phyloP scores from a whole-genome alignment of 2,888 invertebrate species.

The Vesta saturnalis region DNA sequence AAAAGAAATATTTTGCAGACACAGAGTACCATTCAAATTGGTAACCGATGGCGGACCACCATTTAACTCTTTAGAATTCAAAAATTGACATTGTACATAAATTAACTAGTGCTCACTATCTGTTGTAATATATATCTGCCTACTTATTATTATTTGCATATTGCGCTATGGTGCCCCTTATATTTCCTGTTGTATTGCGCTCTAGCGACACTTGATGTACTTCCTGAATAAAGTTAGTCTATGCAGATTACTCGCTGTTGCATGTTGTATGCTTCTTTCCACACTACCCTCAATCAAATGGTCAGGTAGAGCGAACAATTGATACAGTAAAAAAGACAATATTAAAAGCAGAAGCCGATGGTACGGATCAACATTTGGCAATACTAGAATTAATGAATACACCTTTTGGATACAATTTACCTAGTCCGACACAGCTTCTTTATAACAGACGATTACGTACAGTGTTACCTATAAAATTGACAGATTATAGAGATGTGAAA shows the following conservation, averaged over 20 bases:
- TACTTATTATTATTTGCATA: too few relatives aligned
- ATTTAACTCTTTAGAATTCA: background rate
- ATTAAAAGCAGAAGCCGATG: background rate
- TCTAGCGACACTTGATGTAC: too few relatives aligned
- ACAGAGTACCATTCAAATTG: background rate
- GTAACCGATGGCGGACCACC: background rate
- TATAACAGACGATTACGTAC: background rate
- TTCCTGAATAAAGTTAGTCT: too few relatives aligned
- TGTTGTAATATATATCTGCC: too few relatives aligned
- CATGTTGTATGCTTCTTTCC: too few relatives aligned
- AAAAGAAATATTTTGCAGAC: slow-evolving; percentile 7
- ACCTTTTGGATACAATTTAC: background rate
- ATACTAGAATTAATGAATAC: background rate
- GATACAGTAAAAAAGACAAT: slow-evolving; percentile 6
- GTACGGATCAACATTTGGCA: background rate
- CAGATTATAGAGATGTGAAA: too few relatives aligned
- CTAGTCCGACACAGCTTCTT: background rate
- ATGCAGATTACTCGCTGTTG: too few relatives aligned
- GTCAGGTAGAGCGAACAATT: slow-evolving; percentile 5
- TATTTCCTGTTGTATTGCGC: too few relatives aligned
- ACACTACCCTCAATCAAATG: slow-evolving; percentile 16
- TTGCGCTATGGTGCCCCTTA: too few relatives aligned
- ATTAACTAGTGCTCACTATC: too few relatives aligned
- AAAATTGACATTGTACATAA: background rate
- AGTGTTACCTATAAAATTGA: background rate